Evolutionary conservation across 2,888 invertebrate species (phyloP), one percentile per base, ranked within the genome.

Genomic region (Sabatieria punctata): DNA sequence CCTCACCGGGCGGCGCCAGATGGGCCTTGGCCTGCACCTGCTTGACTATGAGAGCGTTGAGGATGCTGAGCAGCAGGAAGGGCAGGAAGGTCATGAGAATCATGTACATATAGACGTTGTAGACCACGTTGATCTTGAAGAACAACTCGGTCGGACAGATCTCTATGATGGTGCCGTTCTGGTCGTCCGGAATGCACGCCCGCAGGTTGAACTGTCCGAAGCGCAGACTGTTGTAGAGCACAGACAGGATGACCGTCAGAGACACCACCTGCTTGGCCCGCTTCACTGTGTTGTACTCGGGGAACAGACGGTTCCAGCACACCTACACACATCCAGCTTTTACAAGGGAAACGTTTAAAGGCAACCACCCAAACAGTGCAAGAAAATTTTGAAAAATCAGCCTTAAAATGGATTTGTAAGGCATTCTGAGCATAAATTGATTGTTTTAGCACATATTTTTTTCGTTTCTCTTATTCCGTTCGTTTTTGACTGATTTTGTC

Each of bases 61-160:
- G 57, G 26, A 63, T 52, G 35, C 62, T 52, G 19, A 63, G 53
- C 47, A 64, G 57, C 21, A 61, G 51, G 46, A 63, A 63, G 6
- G 64, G 64, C 13, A 63, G 51, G 26, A 64, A 52, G 2, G 64
- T 64, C 64, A 63, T 63, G 27, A 63, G 49, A n/a, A 61, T 50
- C 55, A 56, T 55, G 52, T 57, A 56, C 57, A 63, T 57, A 48
- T 64, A 64, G 40, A 63, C 61, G 42, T 63, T 60, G 49, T 60
- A 60, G n/a, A 56, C 22, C 15, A 22, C 6, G 24, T 43, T 36
- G 13, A 46, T 60, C 4, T 55, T 54, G 49, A 55, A 57, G 49
- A 60, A 62, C 23, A 62, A 51, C 13, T 57, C 52, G 8, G 62
- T 62, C 2, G 62, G 62, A 47, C 62, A 62, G 42, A 63, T 64